Evolutionary conservation across 2,113 vertebrate genomes (phyloP).

Genomic region (Sinocyclocheilus rhinocerous): DNA sequence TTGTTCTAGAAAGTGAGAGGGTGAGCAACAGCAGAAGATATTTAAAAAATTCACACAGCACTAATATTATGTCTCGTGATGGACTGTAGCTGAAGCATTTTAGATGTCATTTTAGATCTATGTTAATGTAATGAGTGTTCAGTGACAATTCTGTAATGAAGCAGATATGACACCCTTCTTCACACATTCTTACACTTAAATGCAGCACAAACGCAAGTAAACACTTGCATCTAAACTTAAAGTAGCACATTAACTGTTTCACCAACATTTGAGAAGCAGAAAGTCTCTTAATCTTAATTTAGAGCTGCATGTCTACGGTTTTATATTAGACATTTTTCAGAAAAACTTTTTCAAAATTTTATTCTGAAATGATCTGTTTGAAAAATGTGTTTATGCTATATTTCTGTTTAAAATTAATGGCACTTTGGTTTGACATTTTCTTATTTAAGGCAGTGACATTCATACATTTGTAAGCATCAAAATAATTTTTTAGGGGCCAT

Average conservation of each 20-base stretch:
- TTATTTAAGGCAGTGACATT: not conserved
- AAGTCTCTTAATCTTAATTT: too few relatives aligned
- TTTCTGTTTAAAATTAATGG: not conserved
- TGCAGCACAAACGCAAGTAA: not conserved
- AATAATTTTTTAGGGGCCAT: not conserved
- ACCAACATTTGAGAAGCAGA: too few relatives aligned
- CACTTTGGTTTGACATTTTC: not conserved
- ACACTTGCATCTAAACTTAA: not conserved
- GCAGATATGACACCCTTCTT: not conserved
- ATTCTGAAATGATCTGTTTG: not conserved
- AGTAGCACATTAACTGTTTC: too few relatives aligned
- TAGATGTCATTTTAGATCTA: constrained; percentile 4
- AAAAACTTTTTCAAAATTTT: not conserved
- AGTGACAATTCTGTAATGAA: not conserved
- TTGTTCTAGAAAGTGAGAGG: not conserved
- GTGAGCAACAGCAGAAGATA: not conserved
- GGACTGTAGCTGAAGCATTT: not conserved
- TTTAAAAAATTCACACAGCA: not conserved
- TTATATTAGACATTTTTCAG: too few relatives aligned
- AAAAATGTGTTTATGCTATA: not conserved
- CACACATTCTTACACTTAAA: not conserved
- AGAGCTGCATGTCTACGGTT: too few relatives aligned
- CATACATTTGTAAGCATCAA: not conserved
- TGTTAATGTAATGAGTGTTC: not conserved
- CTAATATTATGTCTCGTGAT: not conserved